phyloP scores from a whole-genome alignment of 2,797 vertebrate genomes.

The Paramormyrops hopkinsi region DNA sequence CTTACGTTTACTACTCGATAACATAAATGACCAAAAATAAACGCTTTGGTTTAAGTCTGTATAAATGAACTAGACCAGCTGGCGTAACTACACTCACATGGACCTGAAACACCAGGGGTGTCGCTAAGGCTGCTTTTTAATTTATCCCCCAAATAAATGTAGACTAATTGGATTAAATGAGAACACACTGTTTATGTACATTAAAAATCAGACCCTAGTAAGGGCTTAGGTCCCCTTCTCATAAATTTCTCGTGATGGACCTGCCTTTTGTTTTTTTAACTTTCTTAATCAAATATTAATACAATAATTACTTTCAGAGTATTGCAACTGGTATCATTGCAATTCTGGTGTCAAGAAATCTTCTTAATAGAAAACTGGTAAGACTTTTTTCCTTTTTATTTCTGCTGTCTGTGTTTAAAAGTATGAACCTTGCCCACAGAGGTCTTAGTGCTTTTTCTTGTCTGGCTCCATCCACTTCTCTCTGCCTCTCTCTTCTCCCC shows the following conservation, averaged over 20 bases:
- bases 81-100: background rate
- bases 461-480: background rate
- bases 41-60: background rate
- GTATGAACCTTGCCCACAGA: background rate
- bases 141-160: background rate
- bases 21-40: background rate
- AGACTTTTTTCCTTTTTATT: constrained; percentile 32
- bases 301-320: constrained; percentile 61
- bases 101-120: background rate
- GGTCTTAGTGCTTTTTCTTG: background rate
- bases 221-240: background rate
- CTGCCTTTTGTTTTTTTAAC: background rate
- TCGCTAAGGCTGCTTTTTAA: background rate
- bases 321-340: constrained; percentile 77
- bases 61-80: background rate
- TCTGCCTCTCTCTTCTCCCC: background rate
- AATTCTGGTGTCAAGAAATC: constrained; percentile 80
- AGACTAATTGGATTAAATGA: background rate
- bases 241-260: background rate
- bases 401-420: background rate
- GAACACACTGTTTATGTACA: background rate
- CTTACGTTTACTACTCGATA: background rate
- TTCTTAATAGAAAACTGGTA: constrained; percentile 62
- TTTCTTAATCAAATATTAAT: background rate
- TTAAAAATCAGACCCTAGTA: background rate